Evolutionary conservation across 37 sponge, comb jelly and placozoan genomes (phyloP), one percentile per base, ranked within the genome.

Genomic region (Aphrocallistes beatrix): DNA sequence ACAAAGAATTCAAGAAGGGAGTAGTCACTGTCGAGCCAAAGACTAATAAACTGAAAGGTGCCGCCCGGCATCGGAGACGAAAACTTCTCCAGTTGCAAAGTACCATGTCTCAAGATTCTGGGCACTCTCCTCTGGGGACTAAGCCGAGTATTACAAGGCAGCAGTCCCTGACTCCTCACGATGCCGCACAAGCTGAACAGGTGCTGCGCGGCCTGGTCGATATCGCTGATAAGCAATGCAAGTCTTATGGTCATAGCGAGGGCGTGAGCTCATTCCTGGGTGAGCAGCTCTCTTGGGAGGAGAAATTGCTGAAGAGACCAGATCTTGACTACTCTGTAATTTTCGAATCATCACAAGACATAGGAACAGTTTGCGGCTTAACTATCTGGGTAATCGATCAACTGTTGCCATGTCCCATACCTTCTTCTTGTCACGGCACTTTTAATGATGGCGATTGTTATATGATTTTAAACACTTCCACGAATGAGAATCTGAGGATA

Each of bases 371-470:
- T 0, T 87, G 91, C 0, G 98, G 99, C 1, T 51, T 98, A 13
- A 88, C 89, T 19, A 48, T 98, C 28, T 98, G 99, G 99, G 87
- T 88, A 40, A 98, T 98, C 82, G 99, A 98, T 47, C 94, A 98
- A 83, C 94, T 98, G 83, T 83, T 87, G 42, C 99, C 99, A 23
- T 90, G 90, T 0, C 84, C 87, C 37, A 84, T 83, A 17, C 37
- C 51, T 82, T 23, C 84, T 92, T 92, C 84, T 17, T 88, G 88
- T 23, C 89, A 93, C 36, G 91, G 92, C 9, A 89, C 89, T 81
- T 90, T 98, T 39, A 94, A 93, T 85, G 90, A 47, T 36, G 95
- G 91, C 0, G 99, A 98, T 48, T 90, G 91, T 50, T 98, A 94
- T 89, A 94, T 98, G 37, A 36, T 86, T 23, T 38, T 84, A 1